These are phyloP conservation scores for Gallinago media DNA, from an alignment of 2,113 vertebrate species.

Conservation along the genomic window DNA sequence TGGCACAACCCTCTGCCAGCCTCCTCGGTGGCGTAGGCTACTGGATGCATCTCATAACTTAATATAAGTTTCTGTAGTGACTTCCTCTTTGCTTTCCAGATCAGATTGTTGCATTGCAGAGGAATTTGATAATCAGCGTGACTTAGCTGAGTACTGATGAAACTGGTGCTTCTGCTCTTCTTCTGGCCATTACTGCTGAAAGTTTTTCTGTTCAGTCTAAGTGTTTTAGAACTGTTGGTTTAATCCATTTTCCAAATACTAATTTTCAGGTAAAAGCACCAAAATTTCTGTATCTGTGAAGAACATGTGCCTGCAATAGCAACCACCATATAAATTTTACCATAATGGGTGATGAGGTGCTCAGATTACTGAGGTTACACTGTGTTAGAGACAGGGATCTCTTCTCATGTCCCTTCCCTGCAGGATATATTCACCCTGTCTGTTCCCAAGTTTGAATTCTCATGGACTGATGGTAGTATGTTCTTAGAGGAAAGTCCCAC, in stretches of 20 bases:
- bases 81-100: neutral
- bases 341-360: neutral
- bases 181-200: neutral
- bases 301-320: neutral
- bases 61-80: neutral
- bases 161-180: neutral
- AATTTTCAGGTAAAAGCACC: neutral
- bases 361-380: neutral
- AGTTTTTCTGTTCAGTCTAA: neutral
- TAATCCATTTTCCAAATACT: neutral
- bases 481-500: neutral
- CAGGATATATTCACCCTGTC: neutral
- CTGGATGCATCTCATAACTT: neutral
- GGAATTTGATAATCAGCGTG: neutral
- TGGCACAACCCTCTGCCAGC: neutral
- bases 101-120: neutral
- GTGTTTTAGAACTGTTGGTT: neutral
- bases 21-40: neutral
- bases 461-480: neutral
- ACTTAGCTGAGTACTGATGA: neutral
- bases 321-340: neutral
- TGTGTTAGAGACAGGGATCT: neutral
- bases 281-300: neutral
- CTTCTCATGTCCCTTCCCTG: neutral
- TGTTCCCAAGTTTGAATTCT: neutral